These are phyloP conservation scores for Nansenia antarctica DNA, from an alignment of 2,113 vertebrate species.

Conservation along the genomic window DNA sequence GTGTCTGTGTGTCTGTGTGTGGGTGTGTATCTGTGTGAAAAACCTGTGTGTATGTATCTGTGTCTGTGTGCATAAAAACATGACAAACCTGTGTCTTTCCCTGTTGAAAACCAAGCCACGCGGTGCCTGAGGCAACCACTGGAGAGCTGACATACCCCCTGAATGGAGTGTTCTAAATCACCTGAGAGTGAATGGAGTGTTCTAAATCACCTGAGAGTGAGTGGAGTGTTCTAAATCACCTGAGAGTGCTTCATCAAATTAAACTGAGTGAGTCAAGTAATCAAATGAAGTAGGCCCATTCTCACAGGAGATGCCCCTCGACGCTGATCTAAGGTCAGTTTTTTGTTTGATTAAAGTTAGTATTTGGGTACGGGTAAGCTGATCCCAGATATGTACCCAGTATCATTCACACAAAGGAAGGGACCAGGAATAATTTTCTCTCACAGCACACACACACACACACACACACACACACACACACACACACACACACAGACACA, in stretches of 20 bases:
- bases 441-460: background rate
- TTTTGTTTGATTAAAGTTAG: background rate
- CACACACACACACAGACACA: background rate
- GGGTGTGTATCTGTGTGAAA: background rate
- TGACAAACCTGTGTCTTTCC: too few relatives aligned
- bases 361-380: background rate
- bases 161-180: slow-evolving; percentile 27
- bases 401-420: background rate
- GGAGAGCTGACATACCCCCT: slow-evolving; percentile 40
- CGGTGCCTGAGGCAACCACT: too few relatives aligned
- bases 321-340: background rate
- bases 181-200: too few relatives aligned
- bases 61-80: too few relatives aligned
- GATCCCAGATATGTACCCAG: background rate
- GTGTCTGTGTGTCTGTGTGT: background rate
- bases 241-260: slow-evolving; percentile 46
- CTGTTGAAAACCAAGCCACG: too few relatives aligned
- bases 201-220: too few relatives aligned
- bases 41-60: slow-evolving; percentile 6
- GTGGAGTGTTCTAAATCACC: slow-evolving; percentile 43
- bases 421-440: too few relatives aligned
- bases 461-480: background rate
- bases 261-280: slow-evolving; percentile 13
- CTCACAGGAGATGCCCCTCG: background rate
- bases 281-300: slow-evolving; percentile 11